Evolutionary conservation across 2,888 invertebrate species (phyloP), one percentile per base, ranked within the genome.

Genomic region (Hirudinaria manillensis): DNA sequence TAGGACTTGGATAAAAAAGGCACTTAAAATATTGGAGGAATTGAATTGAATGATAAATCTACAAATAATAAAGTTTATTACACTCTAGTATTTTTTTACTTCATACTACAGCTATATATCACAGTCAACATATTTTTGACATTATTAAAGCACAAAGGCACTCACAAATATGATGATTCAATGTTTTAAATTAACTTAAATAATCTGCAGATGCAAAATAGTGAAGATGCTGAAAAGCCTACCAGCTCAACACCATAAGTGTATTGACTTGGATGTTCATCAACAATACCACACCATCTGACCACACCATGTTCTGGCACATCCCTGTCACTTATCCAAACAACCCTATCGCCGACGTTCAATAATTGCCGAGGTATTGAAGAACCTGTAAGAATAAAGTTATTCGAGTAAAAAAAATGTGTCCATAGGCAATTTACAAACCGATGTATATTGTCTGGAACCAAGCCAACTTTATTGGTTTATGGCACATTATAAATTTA

Each of bases 171-270:
- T n/a, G n/a, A n/a, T 53, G 53, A 21, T 53, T 21, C 53, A 53
- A 53, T 16, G 53, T 16, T 53, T 53, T 53, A 53, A 53, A 53
- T 53, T 53, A 21, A 13, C 53, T n/a, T 27, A 61, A 61, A 24
- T 7, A 16, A n/a, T n/a, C 21, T 27, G 61, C 24, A 27, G n/a
- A 61, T 27, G 4, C 24, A 7, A 27, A 45, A 27, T 38, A 45
- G 38, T 27, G 38, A 24, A 51, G 38, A 45, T 70, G 51, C 7
- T n/a, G 29, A 24, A 70, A 70, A 70, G 51, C 73, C 45, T 36
- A 73, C 73, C 56, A 61, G 61, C 65, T 73, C 73, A 36, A 73
- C 36, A 61, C 73, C 73, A 55, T 73, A 73, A 36, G 65, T 34
- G 29, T 29, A 61, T 16, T 65, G 61, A n/a, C 19, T 29, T 4